Conservation (phyloP, 2,113 vertebrate genomes). For the Cynopterus brachyotis region DNA sequence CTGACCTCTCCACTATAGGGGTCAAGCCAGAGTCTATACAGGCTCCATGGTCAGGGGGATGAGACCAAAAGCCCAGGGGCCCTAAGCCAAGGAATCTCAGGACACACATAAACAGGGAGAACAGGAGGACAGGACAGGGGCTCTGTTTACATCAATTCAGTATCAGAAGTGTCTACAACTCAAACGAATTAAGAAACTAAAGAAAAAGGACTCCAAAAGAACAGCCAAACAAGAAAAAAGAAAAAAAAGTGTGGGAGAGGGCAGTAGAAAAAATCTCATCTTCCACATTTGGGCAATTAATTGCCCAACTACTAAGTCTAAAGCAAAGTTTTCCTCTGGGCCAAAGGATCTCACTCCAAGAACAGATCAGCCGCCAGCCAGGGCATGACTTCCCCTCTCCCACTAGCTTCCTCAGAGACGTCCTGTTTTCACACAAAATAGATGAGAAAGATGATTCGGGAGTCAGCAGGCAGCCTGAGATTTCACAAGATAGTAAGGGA, state of each 20-base stretch:
- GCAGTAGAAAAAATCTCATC: not conserved
- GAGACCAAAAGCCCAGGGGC: not conserved
- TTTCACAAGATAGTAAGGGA: not conserved
- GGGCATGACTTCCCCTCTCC: not conserved
- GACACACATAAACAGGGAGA: not conserved
- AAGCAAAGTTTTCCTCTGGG: conserved; percentile 5
- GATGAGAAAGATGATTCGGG: not conserved
- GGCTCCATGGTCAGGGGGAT: not conserved
- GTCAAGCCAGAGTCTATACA: not conserved
- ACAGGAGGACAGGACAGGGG: not conserved
- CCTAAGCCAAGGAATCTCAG: not conserved
- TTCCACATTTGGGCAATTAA: not conserved
- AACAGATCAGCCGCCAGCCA: not conserved
- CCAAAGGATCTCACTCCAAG: not conserved
- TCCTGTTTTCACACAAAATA: not conserved
- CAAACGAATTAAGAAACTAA: conserved; percentile 18
- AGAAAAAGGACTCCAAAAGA: not conserved
- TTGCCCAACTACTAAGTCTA: not conserved
- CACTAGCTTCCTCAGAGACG: not conserved
- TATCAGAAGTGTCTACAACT: not conserved
- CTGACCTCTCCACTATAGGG: not conserved
- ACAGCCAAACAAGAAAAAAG: not conserved
- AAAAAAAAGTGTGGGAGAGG: not conserved
- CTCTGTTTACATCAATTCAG: not conserved
- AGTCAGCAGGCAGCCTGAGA: not conserved